Evolutionary conservation across 2,797 vertebrate species (phyloP).

Genomic region (Lerista edwardsae): DNA sequence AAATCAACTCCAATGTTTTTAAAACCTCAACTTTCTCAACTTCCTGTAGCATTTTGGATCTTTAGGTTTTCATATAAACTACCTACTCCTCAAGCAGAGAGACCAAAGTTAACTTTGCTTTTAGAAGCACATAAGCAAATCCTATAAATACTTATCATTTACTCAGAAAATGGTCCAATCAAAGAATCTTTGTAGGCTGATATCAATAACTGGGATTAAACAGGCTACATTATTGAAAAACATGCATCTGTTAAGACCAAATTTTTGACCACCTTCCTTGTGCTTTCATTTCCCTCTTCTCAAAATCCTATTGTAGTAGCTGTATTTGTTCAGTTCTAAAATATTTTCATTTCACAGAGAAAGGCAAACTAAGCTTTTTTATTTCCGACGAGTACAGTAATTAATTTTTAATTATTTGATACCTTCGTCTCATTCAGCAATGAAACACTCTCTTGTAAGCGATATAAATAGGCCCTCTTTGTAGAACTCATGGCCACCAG

Average conservation of each 20-base stretch:
- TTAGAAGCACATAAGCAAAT: constrained; percentile 12
- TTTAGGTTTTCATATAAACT: neutral
- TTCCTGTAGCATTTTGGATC: constrained; percentile 7
- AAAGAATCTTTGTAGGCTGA: neutral
- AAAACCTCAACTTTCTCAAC: neutral
- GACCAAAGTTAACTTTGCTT: neutral
- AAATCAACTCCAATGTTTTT: neutral
- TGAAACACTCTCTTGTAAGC: constrained; percentile 1
- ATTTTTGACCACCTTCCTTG: no score
- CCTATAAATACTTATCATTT: neutral
- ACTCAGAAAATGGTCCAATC: constrained; percentile 15
- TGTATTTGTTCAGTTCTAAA: neutral
- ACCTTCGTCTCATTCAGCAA: neutral
- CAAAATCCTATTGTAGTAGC: no score
- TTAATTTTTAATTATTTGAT: constrained; percentile 26
- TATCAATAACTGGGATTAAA: no score
- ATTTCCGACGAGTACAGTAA: constrained; percentile 27
- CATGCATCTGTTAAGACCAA: no score
- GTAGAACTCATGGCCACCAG: constrained; percentile 12
- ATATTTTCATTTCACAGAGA: neutral
- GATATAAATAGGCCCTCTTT: constrained; percentile 16
- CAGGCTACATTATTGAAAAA: no score
- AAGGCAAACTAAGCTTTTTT: neutral
- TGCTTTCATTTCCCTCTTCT: no score
- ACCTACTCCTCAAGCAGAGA: neutral